Conservation (phyloP, 2,113 vertebrate genomes). For the Narcine bancroftii region DNA sequence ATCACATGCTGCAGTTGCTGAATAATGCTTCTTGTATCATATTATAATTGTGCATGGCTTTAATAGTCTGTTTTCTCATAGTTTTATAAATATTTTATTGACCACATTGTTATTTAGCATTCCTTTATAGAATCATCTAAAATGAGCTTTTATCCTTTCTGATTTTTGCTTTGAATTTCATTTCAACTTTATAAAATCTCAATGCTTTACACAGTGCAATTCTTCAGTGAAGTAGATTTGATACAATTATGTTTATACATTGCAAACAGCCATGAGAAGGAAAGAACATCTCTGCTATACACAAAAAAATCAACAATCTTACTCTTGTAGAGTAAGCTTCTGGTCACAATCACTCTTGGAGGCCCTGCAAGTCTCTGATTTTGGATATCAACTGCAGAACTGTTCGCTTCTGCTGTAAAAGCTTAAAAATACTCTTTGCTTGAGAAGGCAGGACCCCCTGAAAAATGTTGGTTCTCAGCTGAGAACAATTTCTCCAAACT, state of each 20-base stretch:
- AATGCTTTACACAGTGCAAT: neutral
- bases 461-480: neutral
- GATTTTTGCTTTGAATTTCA: conserved; percentile 2
- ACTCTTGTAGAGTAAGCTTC: neutral
- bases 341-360: neutral
- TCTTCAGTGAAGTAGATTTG: neutral
- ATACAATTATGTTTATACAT: neutral
- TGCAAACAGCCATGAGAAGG: neutral
- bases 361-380: neutral
- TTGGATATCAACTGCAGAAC: neutral
- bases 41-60: neutral
- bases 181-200: neutral
- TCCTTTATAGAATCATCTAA: neutral
- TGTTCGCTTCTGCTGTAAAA: neutral
- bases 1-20: conserved; percentile 3
- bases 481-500: neutral
- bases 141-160: neutral
- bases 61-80: neutral
- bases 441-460: neutral
- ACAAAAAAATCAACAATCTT: neutral
- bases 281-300: neutral
- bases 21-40: neutral
- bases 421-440: neutral
- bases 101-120: neutral
- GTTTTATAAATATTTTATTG: conserved; percentile 20